Base-by-base conservation (phyloP, 2,888 invertebrate genomes). In the Pristionchus mayeri region DNA sequence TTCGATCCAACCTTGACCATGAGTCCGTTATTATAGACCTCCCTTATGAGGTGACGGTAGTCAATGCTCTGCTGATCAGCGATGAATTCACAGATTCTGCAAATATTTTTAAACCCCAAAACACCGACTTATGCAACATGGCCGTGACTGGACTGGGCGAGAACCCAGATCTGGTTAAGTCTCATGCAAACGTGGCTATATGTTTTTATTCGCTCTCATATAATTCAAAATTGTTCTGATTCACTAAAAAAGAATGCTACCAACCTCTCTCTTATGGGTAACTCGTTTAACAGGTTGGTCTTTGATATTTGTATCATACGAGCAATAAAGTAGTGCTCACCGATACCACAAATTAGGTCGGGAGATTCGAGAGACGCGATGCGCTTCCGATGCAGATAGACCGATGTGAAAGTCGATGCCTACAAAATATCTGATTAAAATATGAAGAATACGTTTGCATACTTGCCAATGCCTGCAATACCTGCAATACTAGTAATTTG, bases 331-430 rank as follows among this genome's bases (percentile, higher is more conserved):
- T 34, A 87, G 87, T 40, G n/a, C 86, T 21, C 86, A 57, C 27
- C 87, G 50, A 75, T 90, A 87, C 85, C 84, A 86, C 2, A 87
- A n/a, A 7, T 60, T 79, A 18, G 91, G 89, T 50, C 85, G 85
- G 16, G 84, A 85, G 48, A 90, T 81, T 24, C 90, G 85, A 52
- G 90, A 81, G 6, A 91, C 91, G n/a, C 91, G 85, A 60, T 88
- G 85, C 13, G 89, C 85, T 30, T 88, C 85, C 18, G 75, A 50
- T 24, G 84, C 18, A 0, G 90, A 89, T 16, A 91, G 88, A 0
- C 89, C 89, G 75, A 91, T 75, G 85, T 90, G 86, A 85, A 90
- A 90, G 63, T 91, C 91, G 76, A 89, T 85, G 0, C 44, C 88
- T 89, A 79, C 30, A 21, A 34, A 67, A 3, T n/a, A 44, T 67